These are phyloP conservation scores for Diplosoma virens DNA, from an alignment of 23 tunicate species.

Conservation along the genomic window DNA sequence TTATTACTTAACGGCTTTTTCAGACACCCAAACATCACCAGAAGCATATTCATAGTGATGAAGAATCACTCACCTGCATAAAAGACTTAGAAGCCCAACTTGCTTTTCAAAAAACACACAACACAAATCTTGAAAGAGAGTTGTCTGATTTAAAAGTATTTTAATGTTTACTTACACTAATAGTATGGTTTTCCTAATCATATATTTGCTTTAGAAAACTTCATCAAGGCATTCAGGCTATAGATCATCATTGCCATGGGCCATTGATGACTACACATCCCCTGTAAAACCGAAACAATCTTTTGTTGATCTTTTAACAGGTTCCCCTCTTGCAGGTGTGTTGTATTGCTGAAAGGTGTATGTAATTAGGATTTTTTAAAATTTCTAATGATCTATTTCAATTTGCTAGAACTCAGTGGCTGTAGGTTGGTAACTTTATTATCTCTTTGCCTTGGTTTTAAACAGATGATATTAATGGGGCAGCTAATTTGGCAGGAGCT, in stretches of 20 bases:
- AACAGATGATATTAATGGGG: too few relatives aligned
- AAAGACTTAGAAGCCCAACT: slow-evolving; percentile 16
- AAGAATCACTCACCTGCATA: background rate
- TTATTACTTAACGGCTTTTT: background rate
- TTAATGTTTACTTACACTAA: background rate
- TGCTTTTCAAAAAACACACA: slow-evolving; percentile 14
- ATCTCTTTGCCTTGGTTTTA: too few relatives aligned
- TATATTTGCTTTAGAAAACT: background rate
- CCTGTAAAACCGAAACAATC: slow-evolving; percentile 17
- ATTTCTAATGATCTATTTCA: too few relatives aligned
- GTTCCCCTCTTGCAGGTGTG: slow-evolving; percentile 40
- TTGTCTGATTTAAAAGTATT: background rate
- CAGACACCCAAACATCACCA: slow-evolving; percentile 8
- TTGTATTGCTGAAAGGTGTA: too few relatives aligned
- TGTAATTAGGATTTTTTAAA: too few relatives aligned
- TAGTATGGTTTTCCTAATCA: background rate
- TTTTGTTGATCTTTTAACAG: slow-evolving; percentile 33
- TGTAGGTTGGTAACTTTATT: too few relatives aligned
- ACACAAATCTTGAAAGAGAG: slow-evolving; percentile 23
- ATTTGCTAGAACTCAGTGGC: too few relatives aligned
- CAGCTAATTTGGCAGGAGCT: too few relatives aligned
- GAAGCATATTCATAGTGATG: background rate
- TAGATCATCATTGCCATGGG: slow-evolving; percentile 47
- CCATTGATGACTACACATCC: slow-evolving; percentile 27
- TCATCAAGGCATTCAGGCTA: background rate